Evolutionary conservation across 2,797 vertebrate genomes (phyloP).

Genomic region (Liparis tanakae): DNA sequence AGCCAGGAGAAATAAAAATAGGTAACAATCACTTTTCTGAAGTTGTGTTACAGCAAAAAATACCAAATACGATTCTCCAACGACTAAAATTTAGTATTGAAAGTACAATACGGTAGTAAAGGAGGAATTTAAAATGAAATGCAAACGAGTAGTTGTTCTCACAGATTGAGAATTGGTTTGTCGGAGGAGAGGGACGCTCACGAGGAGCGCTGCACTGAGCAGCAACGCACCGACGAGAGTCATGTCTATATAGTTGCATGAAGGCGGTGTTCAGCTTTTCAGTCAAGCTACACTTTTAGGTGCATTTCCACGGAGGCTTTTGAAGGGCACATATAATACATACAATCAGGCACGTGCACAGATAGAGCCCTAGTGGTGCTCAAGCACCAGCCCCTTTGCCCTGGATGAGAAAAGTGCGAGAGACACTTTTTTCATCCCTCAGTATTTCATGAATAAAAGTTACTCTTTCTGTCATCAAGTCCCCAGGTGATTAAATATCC

Average conservation of each 20-base stretch:
- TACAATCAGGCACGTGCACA: too few species aligned
- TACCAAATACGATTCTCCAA: background rate
- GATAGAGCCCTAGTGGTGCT: too few species aligned
- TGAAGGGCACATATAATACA: conserved; percentile 6
- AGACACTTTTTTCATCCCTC: too few species aligned
- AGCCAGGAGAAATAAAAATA: conserved; percentile 19
- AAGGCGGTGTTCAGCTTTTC: background rate
- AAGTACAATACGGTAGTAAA: background rate
- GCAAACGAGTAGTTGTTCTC: background rate
- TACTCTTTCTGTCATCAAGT: too few species aligned
- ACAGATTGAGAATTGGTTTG: conserved; percentile 23
- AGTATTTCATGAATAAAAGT: too few species aligned
- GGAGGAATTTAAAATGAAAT: background rate
- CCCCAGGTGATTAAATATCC: too few species aligned
- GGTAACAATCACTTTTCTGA: conserved; percentile 18
- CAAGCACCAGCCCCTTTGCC: too few species aligned
- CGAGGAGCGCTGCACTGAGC: conserved; percentile 3
- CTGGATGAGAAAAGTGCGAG: too few species aligned
- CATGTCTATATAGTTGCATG: conserved; percentile 7
- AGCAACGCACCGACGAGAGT: conserved; percentile 9
- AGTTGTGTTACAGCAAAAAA: conserved; percentile 3
- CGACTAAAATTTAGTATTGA: background rate
- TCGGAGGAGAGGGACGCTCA: background rate
- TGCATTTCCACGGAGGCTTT: conserved; percentile 17
- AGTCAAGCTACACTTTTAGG: conserved; percentile 27